phyloP scores from a whole-genome alignment of 1,140 invertebrate species.

The Lithobius niger region DNA sequence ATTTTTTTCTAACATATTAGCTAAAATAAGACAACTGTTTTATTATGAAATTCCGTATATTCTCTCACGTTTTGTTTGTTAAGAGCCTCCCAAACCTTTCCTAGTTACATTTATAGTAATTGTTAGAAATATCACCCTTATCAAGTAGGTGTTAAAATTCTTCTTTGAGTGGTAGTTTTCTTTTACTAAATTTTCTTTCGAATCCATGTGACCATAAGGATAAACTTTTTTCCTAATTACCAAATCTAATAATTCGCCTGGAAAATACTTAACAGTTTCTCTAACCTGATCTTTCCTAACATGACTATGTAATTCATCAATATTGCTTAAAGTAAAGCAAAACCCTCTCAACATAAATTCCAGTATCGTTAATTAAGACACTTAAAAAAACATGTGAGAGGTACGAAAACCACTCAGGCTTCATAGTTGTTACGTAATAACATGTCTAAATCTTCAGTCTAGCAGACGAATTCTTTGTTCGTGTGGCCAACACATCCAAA shows the following conservation, averaged over 20 bases:
- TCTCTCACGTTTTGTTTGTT: constrained; percentile 15
- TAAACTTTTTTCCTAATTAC: constrained; percentile 10
- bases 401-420: too few species aligned
- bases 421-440: too few species aligned
- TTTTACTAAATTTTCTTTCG: constrained; percentile 6
- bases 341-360: too few species aligned
- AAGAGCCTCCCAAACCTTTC: constrained; percentile 12
- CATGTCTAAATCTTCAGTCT: too few species aligned
- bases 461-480: too few species aligned
- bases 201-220: constrained; percentile 11
- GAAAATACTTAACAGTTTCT: constrained; percentile 16
- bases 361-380: too few species aligned
- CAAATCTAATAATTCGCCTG: constrained; percentile 7
- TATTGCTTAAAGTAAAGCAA: background rate
- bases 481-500: too few species aligned
- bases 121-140: background rate
- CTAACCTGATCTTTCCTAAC: background rate
- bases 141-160: background rate
- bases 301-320: background rate
- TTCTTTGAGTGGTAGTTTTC: background rate
- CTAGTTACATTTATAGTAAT: constrained; percentile 13
- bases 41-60: constrained; percentile 13
- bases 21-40: constrained; percentile 18
- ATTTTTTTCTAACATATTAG: constrained; percentile 24
- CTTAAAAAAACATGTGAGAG: too few species aligned